Evolutionary conservation across 2,113 vertebrate species (phyloP).

Genomic region (Vombatus ursinus): DNA sequence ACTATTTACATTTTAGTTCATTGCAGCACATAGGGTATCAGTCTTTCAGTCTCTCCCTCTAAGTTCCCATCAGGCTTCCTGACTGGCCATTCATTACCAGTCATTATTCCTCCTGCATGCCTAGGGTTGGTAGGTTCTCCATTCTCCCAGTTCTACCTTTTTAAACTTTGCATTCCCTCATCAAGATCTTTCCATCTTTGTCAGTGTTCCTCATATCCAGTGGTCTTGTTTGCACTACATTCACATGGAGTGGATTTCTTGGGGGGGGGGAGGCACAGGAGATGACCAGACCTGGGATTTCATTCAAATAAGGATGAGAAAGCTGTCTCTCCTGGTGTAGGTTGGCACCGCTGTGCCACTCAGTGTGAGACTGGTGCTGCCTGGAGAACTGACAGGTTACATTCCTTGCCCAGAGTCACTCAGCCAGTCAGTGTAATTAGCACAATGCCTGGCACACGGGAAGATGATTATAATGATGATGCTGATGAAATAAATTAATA

Average conservation of each 20-base stretch:
- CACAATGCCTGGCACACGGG: not conserved
- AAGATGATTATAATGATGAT: not conserved
- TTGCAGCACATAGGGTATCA: not conserved
- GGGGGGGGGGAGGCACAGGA: rapidly evolving
- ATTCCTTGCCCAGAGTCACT: not conserved
- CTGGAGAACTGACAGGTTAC: not conserved
- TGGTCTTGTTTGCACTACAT: not conserved
- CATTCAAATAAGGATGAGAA: not conserved
- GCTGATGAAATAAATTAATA: not conserved
- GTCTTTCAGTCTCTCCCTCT: not conserved
- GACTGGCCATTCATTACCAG: not conserved
- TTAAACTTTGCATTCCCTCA: not conserved
- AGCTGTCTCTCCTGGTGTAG: not conserved
- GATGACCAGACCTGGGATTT: not conserved
- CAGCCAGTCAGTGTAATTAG: not conserved
- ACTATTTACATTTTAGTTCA: not conserved
- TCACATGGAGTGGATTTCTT: not conserved
- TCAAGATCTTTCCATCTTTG: not conserved
- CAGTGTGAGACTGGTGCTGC: not conserved
- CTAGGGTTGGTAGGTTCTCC: not conserved
- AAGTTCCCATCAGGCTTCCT: not conserved
- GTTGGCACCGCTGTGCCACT: too few species aligned
- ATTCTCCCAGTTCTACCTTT: not conserved
- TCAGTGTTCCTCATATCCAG: not conserved
- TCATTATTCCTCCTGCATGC: not conserved